A percentile compares a stretch with the other conserved stretches of the same genome.
These are phyloP conservation scores for Cerceris rybyensis DNA, from an alignment of 2,888 invertebrate species.

Conservation along the genomic window DNA sequence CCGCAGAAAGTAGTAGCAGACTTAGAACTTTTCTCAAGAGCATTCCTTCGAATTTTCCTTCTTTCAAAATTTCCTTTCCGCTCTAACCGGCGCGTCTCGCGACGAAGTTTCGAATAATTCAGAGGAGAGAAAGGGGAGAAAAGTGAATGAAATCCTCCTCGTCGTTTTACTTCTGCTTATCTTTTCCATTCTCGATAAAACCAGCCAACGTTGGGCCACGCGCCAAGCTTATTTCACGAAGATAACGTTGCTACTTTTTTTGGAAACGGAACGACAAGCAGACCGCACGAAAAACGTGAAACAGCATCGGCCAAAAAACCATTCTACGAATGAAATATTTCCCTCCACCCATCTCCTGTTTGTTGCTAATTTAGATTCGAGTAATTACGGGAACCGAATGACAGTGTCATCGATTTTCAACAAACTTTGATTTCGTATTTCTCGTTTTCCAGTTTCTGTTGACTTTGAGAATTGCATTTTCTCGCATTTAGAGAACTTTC, in stretches of 20 bases:
- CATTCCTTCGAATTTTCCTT: no score
- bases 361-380: not conserved
- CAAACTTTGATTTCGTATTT: no score
- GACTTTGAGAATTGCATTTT: no score
- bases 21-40: no score
- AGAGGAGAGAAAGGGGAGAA: not conserved
- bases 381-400: no score
- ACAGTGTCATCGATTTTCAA: no score
- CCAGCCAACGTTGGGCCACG: not conserved
- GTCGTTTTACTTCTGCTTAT: conserved; percentile 6
- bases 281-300: not conserved
- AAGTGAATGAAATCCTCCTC: conserved; percentile 2
- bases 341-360: not conserved
- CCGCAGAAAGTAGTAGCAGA: no score
- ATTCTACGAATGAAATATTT: not conserved
- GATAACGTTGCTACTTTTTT: not conserved
- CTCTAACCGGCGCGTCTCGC: not conserved
- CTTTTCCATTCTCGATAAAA: conserved; percentile 3
- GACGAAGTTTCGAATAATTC: not conserved
- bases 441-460: no score
- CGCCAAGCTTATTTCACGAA: not conserved
- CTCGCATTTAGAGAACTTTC: no score
- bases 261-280: not conserved
- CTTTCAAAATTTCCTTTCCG: not conserved
- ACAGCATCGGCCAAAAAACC: not conserved